These are phyloP conservation scores for Eupithecia insigniata DNA, from an alignment of 2,888 invertebrate genomes.

Conservation along the genomic window DNA sequence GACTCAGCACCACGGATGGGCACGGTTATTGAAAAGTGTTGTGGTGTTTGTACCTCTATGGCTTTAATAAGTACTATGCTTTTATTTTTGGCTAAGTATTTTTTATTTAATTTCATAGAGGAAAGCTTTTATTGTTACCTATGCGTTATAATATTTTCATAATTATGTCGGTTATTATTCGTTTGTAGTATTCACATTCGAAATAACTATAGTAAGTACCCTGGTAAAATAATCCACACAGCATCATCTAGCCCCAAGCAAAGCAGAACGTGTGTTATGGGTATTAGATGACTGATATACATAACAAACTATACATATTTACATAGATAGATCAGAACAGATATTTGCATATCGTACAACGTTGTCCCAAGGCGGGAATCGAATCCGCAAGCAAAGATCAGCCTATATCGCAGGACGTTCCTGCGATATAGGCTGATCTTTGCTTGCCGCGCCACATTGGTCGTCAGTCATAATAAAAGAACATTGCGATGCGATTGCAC, in stretches of 20 bases:
- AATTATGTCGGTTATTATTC: background rate
- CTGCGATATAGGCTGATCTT: too few relatives aligned
- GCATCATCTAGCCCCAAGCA: too few relatives aligned
- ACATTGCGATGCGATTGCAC: background rate
- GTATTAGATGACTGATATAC: background rate
- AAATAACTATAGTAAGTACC: background rate
- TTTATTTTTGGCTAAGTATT: constrained; percentile 11
- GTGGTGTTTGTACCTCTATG: constrained; percentile 43
- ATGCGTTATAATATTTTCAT: background rate
- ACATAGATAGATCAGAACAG: too few relatives aligned
- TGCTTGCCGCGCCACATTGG: too few relatives aligned
- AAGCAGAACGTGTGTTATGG: too few relatives aligned
- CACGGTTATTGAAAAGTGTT: constrained; percentile 59
- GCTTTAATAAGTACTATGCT: constrained; percentile 20
- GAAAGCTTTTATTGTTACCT: background rate
- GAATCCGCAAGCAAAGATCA: too few relatives aligned
- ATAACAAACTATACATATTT: too few relatives aligned
- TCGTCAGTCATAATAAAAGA: too few relatives aligned
- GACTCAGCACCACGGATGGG: constrained; percentile 58
- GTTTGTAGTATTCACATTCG: background rate
- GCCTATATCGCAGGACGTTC: too few relatives aligned
- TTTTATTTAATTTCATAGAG: background rate
- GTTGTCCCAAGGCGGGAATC: too few relatives aligned
- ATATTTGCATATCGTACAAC: too few relatives aligned
- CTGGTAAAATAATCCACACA: too few relatives aligned